phyloP scores from a whole-genome alignment of 1,140 invertebrate genomes.

The Hesperophylax magnus region DNA sequence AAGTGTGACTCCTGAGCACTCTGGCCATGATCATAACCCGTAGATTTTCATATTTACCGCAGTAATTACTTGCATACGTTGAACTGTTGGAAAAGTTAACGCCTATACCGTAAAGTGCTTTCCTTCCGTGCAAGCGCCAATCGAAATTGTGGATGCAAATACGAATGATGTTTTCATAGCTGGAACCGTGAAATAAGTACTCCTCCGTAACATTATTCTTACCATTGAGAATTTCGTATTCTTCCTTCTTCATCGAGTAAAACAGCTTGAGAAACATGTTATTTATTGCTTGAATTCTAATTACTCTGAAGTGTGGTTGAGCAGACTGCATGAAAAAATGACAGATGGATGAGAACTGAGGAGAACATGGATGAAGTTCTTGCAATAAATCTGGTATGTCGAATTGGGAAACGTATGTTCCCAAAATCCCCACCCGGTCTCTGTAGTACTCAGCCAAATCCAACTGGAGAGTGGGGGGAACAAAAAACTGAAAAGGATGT shows the following conservation, averaged over 20 bases:
- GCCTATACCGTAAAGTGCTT: conserved; percentile 59
- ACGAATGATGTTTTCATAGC: conserved; percentile 45
- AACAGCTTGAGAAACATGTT: conserved; percentile 52
- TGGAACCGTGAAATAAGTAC: conserved; percentile 60
- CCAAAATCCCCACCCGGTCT: too few species aligned
- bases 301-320: conserved; percentile 27
- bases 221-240: conserved; percentile 44
- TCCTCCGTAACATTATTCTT: conserved; percentile 44
- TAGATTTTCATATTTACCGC: conserved; percentile 39
- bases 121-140: conserved; percentile 57
- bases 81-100: conserved; percentile 59
- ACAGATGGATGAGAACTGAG: too few species aligned
- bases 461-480: too few species aligned
- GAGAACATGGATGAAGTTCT: too few species aligned
- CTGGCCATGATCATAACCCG: conserved; percentile 57
- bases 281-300: conserved; percentile 45
- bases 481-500: too few species aligned
- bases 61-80: conserved; percentile 60
- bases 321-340: background rate
- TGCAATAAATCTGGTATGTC: too few species aligned
- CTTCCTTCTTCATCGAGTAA: conserved; percentile 53
- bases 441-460: too few species aligned
- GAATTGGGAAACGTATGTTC: too few species aligned
- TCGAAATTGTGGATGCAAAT: conserved; percentile 60
- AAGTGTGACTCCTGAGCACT: conserved; percentile 25